These are phyloP conservation scores for Fragum whitleyi DNA, from an alignment of 2,888 invertebrate species.

Conservation along the genomic window DNA sequence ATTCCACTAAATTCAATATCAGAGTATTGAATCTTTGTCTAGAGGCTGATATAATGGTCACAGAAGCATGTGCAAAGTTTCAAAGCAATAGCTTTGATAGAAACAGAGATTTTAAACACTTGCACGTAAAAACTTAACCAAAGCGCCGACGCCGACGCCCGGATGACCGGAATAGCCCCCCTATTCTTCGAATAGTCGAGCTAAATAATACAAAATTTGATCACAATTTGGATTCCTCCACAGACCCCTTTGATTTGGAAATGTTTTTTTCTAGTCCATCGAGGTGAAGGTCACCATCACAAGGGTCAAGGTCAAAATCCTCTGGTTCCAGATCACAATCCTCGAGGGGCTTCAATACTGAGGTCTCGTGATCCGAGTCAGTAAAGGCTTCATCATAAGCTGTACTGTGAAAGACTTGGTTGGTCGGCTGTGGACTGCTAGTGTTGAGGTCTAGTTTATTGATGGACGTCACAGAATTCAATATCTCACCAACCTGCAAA, in stretches of 20 bases:
- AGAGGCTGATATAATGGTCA: no score
- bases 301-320: slow-evolving; percentile 37
- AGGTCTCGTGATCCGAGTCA: slow-evolving; percentile 54
- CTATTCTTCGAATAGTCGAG: no score
- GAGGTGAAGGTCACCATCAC: slow-evolving; percentile 3
- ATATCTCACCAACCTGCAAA: slow-evolving; percentile 72
- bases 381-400: slow-evolving; percentile 41
- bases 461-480: slow-evolving; percentile 71
- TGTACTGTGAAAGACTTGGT: slow-evolving; percentile 2
- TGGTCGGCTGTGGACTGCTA: not conserved
- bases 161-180: no score
- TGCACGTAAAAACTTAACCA: no score
- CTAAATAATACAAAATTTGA: no score
- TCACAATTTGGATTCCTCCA: slow-evolving; percentile 18
- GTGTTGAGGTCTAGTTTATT: slow-evolving; percentile 68
- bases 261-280: not conserved
- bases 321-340: slow-evolving; percentile 50
- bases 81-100: no score
- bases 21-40: no score
- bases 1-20: no score
- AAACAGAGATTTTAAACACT: no score
- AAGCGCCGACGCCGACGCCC: no score
- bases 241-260: not conserved
- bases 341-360: slow-evolving; percentile 43
- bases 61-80: no score